A percentile compares a stretch with the other conserved stretches of the same genome.
These are phyloP conservation scores for Xenops minutus DNA, from an alignment of 2,797 vertebrate species.

Conservation along the genomic window DNA sequence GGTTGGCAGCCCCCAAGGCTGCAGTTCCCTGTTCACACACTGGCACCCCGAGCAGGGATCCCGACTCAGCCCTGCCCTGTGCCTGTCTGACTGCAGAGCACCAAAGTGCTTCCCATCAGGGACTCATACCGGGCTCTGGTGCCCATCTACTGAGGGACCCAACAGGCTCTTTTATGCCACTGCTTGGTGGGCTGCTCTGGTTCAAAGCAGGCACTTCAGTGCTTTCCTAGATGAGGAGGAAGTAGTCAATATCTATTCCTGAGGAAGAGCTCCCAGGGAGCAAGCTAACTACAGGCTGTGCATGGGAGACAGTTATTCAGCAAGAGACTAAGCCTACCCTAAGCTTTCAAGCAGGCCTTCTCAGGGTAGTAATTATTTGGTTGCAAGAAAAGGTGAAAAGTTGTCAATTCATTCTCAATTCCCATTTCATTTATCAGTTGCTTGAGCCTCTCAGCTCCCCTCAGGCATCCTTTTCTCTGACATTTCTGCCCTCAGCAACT, in stretches of 20 bases:
- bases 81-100: rapidly evolving
- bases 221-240: not conserved
- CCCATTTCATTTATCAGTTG: not conserved
- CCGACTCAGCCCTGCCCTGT: not conserved
- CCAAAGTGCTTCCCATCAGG: not conserved
- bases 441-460: not conserved
- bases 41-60: not conserved
- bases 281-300: not conserved
- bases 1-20: not conserved
- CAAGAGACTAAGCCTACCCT: not conserved
- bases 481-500: slow-evolving; percentile 15
- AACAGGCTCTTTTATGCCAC: not conserved
- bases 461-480: slow-evolving; percentile 7
- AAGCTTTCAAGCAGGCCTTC: not conserved
- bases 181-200: not conserved
- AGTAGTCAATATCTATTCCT: not conserved
- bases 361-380: not conserved
- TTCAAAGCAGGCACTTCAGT: not conserved
- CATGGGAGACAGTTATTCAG: not conserved
- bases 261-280: not conserved
- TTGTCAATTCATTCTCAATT: not conserved
- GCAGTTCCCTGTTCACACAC: not conserved
- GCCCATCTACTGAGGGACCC: not conserved
- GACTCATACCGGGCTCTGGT: not conserved
- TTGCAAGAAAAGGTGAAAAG: not conserved